A percentile compares a stretch with the other conserved stretches of the same genome.
phyloP scores from a whole-genome alignment of 2,797 vertebrate species.

The Enteromius mattozi region DNA sequence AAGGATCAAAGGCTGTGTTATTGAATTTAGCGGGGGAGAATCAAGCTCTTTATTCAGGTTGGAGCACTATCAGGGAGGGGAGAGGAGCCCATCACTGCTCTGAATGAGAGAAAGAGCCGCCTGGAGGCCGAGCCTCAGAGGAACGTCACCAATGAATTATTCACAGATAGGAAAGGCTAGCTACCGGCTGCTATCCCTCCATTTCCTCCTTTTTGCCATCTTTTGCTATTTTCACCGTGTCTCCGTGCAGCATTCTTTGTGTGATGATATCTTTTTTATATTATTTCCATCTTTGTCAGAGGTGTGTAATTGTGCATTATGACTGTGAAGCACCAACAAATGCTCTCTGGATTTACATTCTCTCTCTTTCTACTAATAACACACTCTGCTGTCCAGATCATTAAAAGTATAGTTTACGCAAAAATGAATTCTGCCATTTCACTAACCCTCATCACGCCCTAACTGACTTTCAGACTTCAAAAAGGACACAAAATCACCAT shows the following conservation, averaged over 20 bases:
- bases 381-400: neutral
- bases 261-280: conserved; percentile 28
- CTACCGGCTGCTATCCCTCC: neutral
- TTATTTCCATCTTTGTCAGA: conserved; percentile 25
- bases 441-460: neutral
- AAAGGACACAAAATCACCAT: neutral
- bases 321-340: neutral
- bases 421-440: neutral
- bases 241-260: conserved; percentile 5
- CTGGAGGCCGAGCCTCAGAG: conserved; percentile 57
- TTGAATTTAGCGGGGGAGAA: conserved; percentile 59
- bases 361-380: neutral
- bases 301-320: neutral
- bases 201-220: conserved; percentile 18
- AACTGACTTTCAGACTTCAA: neutral
- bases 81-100: conserved; percentile 42
- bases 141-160: conserved; percentile 60
- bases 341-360: neutral
- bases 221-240: conserved; percentile 44
- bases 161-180: conserved; percentile 56
- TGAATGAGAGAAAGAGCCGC: conserved; percentile 54
- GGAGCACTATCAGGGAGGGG: conserved; percentile 56
- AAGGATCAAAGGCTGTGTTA: conserved; percentile 53
- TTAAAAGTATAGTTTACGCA: neutral
- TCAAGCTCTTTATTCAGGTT: conserved; percentile 58